These are phyloP conservation scores for Lomographa bimaculata DNA, from an alignment of 2,888 invertebrate genomes.

Conservation along the genomic window DNA sequence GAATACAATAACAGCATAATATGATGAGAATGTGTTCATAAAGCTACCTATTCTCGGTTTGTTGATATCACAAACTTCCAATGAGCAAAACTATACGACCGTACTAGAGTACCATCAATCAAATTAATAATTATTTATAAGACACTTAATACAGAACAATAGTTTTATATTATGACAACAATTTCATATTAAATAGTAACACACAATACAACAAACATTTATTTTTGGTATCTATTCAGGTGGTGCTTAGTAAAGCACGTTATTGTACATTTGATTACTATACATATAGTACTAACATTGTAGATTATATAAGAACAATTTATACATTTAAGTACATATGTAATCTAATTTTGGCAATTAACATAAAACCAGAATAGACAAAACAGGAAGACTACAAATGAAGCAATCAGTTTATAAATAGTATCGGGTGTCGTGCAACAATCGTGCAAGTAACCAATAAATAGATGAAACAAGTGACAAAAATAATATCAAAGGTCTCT, in stretches of 20 bases:
- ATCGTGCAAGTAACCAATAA: neutral
- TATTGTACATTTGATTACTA: conserved; percentile 37
- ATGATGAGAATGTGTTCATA: neutral
- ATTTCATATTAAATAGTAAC: conserved; percentile 54
- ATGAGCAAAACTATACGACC: no score
- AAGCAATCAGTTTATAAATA: neutral
- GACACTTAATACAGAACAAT: conserved; percentile 41
- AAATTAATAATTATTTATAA: no score
- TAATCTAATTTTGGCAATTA: no score
- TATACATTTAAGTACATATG: neutral
- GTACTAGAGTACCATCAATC: no score
- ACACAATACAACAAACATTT: conserved; percentile 56
- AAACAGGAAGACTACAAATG: conserved; percentile 11
- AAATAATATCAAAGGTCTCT: neutral
- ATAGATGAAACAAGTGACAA: neutral
- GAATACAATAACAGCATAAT: no score
- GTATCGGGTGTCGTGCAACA: neutral
- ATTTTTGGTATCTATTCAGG: conserved; percentile 40
- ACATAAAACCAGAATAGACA: neutral
- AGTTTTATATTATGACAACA: conserved; percentile 48
- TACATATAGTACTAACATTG: conserved; percentile 20
- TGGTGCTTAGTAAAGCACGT: conserved; percentile 32
- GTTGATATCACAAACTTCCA: conserved; percentile 3
- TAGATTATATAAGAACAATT: conserved; percentile 8
- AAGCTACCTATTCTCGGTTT: no score